Evolutionary conservation across 2,113 vertebrate species (phyloP).

Genomic region (Macrotus californicus): DNA sequence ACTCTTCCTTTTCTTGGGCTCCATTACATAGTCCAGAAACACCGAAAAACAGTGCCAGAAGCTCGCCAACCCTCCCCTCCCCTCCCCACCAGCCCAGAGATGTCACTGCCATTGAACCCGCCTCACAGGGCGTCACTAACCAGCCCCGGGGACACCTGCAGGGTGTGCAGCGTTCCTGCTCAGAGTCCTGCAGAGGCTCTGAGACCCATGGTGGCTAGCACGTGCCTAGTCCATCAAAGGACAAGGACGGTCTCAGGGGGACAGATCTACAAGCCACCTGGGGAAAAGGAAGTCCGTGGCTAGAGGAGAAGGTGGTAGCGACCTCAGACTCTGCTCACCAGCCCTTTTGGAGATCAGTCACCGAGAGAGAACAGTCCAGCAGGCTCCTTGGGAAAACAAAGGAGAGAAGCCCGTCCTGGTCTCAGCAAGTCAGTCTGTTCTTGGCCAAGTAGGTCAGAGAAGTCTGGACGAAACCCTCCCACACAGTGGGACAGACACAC

Average conservation of each 20-base stretch:
- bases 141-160: neutral
- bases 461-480: constrained; percentile 21
- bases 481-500: constrained; percentile 39
- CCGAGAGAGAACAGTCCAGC: neutral
- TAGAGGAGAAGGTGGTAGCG: neutral
- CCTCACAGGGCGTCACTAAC: constrained; percentile 27
- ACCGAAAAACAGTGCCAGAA: constrained; percentile 24
- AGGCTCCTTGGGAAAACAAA: constrained; percentile 20
- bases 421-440: neutral
- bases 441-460: constrained; percentile 38
- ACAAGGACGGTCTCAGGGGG: neutral
- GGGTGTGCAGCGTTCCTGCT: constrained; percentile 67
- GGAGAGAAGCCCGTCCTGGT: neutral
- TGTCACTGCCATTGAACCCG: neutral
- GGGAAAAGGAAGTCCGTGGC: neutral
- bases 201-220: neutral
- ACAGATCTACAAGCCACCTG: neutral
- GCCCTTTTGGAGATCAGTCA: neutral
- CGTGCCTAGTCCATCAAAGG: neutral
- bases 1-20: constrained; percentile 46
- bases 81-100: neutral
- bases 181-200: neutral
- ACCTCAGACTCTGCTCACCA: neutral
- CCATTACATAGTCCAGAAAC: constrained; percentile 55
- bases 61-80: neutral